Percentiles rank a stretch among this genome's conserved stretches.
Conservation (phyloP, 2,888 invertebrate species). For the Synergus itoensis region DNA sequence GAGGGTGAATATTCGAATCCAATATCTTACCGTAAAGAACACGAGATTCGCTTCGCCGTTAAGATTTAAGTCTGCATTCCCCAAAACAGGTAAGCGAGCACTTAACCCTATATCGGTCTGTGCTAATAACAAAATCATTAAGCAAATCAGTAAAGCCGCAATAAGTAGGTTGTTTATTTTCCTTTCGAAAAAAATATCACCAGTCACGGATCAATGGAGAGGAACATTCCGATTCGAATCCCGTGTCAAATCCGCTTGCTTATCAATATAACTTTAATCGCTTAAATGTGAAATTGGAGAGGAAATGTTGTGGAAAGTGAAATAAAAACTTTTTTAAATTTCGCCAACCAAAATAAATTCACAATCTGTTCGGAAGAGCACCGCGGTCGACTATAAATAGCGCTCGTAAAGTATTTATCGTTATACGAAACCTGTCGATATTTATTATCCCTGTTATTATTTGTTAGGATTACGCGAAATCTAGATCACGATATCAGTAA, state of each 20-base stretch:
- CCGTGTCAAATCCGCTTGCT: background rate
- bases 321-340: background rate
- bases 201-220: background rate
- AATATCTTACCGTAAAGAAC: background rate
- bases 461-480: background rate
- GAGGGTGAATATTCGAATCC: background rate
- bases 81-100: slow-evolving; percentile 7
- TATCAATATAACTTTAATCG: background rate
- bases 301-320: background rate
- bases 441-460: background rate
- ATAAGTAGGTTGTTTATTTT: background rate
- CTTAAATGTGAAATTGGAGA: background rate
- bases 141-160: background rate
- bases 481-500: background rate
- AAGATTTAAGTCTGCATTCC: background rate
- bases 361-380: background rate
- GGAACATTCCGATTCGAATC: background rate
- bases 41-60: slow-evolving; percentile 1
- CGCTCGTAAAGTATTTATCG: background rate
- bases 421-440: background rate
- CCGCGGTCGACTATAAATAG: background rate
- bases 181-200: background rate
- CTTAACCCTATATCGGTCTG: slow-evolving; percentile 3
- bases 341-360: background rate
- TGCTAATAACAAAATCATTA: slow-evolving; percentile 5